Evolutionary conservation across 1,140 invertebrate species (phyloP).

Genomic region (Lepidurus couesii): DNA sequence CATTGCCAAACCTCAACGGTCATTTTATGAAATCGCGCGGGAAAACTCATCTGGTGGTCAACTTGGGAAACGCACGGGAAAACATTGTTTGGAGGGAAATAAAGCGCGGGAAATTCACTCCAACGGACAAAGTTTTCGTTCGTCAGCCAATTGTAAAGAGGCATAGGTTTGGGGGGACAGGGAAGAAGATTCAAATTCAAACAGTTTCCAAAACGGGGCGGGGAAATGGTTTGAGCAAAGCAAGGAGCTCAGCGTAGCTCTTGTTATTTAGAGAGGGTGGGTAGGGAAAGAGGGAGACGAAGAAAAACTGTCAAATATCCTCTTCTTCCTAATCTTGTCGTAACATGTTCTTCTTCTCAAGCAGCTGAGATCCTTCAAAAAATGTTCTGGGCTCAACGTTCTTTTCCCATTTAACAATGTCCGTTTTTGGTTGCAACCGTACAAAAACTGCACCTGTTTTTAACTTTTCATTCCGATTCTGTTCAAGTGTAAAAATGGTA

Average conservation of each 20-base stretch:
- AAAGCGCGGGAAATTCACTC: not conserved
- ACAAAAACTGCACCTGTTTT: not conserved
- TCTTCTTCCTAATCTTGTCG: not conserved
- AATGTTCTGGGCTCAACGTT: not conserved
- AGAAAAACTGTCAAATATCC: not conserved
- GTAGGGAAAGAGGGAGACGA: not conserved
- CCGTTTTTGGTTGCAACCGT: not conserved
- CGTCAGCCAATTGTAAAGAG: not conserved
- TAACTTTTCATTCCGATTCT: not conserved
- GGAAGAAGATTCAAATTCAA: constrained; percentile 6
- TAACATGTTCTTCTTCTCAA: not conserved
- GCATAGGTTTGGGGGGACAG: not conserved
- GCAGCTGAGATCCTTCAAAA: not conserved
- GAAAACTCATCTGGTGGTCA: not conserved
- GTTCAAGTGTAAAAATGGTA: not conserved
- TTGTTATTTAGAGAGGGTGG: constrained; percentile 5
- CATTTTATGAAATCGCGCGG: not conserved
- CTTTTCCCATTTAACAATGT: not conserved
- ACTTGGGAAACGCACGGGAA: not conserved
- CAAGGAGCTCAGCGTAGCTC: not conserved
- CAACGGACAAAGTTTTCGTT: not conserved
- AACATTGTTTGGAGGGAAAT: not conserved
- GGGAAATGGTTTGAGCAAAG: constrained; percentile 1
- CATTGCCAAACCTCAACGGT: not conserved
- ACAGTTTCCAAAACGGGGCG: not conserved